Evolutionary conservation across 2,797 vertebrate species (phyloP), one percentile per base, ranked within the genome.

Genomic region (Potorous gilbertii): DNA sequence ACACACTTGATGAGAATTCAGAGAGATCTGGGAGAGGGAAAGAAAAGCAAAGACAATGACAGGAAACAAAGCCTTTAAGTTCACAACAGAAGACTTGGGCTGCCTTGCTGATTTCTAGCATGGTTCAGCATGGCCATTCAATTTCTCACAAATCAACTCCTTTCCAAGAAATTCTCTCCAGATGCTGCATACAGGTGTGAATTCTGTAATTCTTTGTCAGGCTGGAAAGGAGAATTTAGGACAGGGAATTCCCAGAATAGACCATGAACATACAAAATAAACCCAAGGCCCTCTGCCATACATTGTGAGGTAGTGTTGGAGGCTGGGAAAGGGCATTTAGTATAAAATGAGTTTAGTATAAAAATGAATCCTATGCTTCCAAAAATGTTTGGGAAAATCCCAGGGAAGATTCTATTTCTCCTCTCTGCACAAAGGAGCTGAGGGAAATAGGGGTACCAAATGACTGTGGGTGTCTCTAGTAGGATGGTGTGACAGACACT

Each of bases 21-120:
- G 94, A 96, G 90, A 91, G 96, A 95, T 90, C 93, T 89, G 34
- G 0, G 93, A 31, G 6, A n/a, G 27, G 29, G 59, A 54, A 94
- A 29, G 91, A 27, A 97, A 95, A 95, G 95, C 94, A 46, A 0
- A 12, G 62, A 46, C 2, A 66, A 92, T 90, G 93, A 93, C 95
- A 95, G 29, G 89, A 29, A 56, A 66, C 21, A 3, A 91, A 89
- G 29, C 34, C 56, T 91, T 3, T 3, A 40, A 94, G 50, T 54
- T 91, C 91, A 74, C 46, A 91, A 57, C 14, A 81, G 95, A 95
- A 54, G 91, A 95, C 0, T 52, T 34, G 96, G 54, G 94, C 95
- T 94, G 97, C 97, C 97, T 98, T 96, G 96, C 93, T 95, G 96
- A 94, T 92, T 93, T 95, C 90, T 91, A 66, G 54, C 56, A 89